Evolutionary conservation across 2,888 invertebrate species (phyloP).

Genomic region (Protophormia terraenovae): DNA sequence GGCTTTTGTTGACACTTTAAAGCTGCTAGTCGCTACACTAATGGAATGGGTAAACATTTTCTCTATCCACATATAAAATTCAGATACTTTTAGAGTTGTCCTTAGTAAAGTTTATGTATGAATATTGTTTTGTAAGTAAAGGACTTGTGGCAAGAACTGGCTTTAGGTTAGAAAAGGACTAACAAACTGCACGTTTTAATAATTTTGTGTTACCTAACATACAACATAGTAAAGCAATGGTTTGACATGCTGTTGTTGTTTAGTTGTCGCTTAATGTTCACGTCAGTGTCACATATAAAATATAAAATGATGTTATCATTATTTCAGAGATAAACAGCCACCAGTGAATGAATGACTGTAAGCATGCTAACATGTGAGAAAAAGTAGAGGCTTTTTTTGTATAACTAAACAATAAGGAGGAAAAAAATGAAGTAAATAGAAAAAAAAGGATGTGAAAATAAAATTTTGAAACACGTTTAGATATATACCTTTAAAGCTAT

Average conservation of each 20-base stretch:
- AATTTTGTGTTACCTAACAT: not conserved
- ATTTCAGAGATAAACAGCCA: conserved; percentile 29
- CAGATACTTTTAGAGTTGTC: not conserved
- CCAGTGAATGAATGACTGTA: too few species aligned
- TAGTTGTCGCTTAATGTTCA: conserved; percentile 46
- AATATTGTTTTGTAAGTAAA: not conserved
- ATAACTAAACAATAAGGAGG: not conserved
- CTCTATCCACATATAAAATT: not conserved
- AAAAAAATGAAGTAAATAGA: not conserved
- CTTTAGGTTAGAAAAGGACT: not conserved
- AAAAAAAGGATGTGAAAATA: not conserved
- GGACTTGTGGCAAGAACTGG: not conserved
- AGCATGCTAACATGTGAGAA: not conserved
- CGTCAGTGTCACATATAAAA: conserved; percentile 42
- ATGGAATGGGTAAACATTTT: not conserved
- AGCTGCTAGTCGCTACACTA: not conserved
- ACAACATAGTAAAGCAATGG: not conserved
- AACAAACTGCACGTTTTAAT: not conserved
- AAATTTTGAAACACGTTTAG: not conserved
- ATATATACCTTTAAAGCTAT: not conserved
- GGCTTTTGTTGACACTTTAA: conserved; percentile 4
- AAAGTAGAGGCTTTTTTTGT: not conserved
- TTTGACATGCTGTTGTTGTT: conserved; percentile 31
- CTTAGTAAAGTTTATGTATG: not conserved
- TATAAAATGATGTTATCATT: conserved; percentile 47